Percentiles rank a stretch among this genome's conserved stretches.
Conservation (phyloP, 2,113 vertebrate species). For the Elephas maximus region DNA sequence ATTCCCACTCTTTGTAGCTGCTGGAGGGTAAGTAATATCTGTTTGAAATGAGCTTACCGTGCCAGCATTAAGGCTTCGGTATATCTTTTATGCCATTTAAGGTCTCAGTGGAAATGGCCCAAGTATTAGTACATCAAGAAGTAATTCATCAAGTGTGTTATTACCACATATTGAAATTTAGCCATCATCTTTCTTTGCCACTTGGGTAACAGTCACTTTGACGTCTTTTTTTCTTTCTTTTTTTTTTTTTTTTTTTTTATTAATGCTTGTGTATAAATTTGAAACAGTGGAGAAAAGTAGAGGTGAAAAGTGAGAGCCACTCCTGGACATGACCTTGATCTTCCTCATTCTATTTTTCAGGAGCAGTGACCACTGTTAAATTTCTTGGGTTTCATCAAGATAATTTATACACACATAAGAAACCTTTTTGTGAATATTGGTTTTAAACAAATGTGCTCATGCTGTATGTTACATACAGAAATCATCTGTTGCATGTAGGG, state of each 20-base stretch:
- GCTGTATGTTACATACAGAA: no score
- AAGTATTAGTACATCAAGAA: slow-evolving; percentile 35
- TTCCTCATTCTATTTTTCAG: not conserved
- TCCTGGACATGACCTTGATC: slow-evolving; percentile 11
- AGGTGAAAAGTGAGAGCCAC: slow-evolving; percentile 2
- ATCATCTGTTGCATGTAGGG: no score
- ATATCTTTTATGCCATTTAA: slow-evolving; percentile 62
- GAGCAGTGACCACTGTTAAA: not conserved
- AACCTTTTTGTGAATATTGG: not conserved
- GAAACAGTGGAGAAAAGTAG: slow-evolving; percentile 25
- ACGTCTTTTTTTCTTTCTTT: not conserved
- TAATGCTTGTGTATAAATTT: not conserved
- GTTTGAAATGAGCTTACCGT: slow-evolving; percentile 69
- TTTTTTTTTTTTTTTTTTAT: slow-evolving; percentile 50
- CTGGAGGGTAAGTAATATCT: slow-evolving; percentile 78
- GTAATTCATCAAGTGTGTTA: slow-evolving; percentile 63
- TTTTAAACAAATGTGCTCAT: slow-evolving; percentile 56
- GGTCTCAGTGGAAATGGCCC: slow-evolving; percentile 29
- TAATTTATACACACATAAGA: not conserved
- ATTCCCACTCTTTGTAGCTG: slow-evolving; percentile 59
- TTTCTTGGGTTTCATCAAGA: slow-evolving; percentile 34
- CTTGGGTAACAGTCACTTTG: slow-evolving; percentile 45
- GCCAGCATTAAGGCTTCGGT: slow-evolving; percentile 54
- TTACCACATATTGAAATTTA: slow-evolving; percentile 34
- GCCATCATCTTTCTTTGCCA: slow-evolving; percentile 35